phyloP scores from a whole-genome alignment of 1,140 invertebrate species.

The Fopius arisanus region DNA sequence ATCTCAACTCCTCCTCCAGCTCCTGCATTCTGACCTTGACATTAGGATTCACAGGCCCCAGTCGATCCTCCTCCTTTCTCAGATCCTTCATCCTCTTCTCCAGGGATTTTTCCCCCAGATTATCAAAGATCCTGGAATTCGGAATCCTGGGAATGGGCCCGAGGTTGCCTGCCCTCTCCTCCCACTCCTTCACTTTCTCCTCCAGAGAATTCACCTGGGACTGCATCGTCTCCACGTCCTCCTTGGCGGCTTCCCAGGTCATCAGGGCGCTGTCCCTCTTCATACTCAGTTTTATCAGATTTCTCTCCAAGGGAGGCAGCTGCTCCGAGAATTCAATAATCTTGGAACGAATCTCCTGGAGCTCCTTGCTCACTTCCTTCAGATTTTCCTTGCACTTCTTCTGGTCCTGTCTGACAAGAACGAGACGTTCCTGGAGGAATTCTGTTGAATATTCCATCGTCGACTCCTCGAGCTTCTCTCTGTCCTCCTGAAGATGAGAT shows the following conservation, averaged over 20 bases:
- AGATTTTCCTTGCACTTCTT: background rate
- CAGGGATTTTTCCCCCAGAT: background rate
- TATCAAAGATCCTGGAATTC: background rate
- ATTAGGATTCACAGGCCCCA: background rate
- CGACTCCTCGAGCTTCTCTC: background rate
- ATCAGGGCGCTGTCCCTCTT: background rate
- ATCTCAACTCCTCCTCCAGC: background rate
- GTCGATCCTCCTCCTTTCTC: background rate
- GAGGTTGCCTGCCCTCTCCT: background rate
- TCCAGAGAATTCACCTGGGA: background rate
- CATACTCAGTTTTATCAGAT: background rate
- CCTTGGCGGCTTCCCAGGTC: background rate
- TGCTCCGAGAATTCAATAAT: background rate
- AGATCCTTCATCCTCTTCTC: background rate
- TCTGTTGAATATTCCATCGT: background rate
- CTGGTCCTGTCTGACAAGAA: background rate
- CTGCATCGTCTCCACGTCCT: background rate
- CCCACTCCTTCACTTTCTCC: background rate
- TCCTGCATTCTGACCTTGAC: background rate
- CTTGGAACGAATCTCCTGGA: background rate
- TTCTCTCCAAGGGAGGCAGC: background rate
- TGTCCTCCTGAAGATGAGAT: background rate
- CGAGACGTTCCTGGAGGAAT: background rate
- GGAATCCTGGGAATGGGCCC: background rate
- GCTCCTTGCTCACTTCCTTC: background rate